Conservation (phyloP, 2,888 invertebrate species). For the Drosophila subsilvestris region DNA sequence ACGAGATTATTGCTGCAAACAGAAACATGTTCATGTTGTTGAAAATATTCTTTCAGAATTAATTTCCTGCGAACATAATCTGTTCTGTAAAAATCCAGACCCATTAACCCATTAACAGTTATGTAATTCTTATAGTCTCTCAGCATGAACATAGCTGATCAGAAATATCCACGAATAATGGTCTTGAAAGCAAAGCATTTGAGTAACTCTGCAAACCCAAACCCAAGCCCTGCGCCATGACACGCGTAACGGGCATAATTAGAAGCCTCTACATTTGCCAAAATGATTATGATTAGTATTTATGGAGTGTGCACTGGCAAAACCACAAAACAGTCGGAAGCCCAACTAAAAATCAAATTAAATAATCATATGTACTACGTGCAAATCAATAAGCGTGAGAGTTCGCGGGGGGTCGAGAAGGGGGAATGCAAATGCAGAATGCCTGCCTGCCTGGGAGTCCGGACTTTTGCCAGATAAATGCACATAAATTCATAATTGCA, state of each 20-base stretch:
- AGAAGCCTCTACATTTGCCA: not conserved
- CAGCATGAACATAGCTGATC: too few species aligned
- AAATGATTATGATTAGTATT: constrained; percentile 32
- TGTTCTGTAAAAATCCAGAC: too few species aligned
- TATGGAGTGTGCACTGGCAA: constrained; percentile 7
- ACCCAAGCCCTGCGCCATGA: too few species aligned
- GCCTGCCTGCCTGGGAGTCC: not conserved
- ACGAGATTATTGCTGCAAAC: too few species aligned
- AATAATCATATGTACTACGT: constrained; percentile 42
- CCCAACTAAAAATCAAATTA: constrained; percentile 54
- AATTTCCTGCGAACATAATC: too few species aligned
- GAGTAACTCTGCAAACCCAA: too few species aligned
- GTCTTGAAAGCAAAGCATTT: too few species aligned
- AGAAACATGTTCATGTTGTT: too few species aligned
- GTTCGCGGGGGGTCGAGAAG: not conserved
- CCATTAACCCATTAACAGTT: too few species aligned
- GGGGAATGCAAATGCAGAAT: not conserved
- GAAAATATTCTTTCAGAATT: too few species aligned
- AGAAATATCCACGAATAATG: too few species aligned
- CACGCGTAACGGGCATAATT: not conserved
- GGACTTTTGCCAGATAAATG: constrained; percentile 14
- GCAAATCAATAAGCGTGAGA: constrained; percentile 30
- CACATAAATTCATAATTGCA: constrained; percentile 77
- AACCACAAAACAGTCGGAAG: constrained; percentile 49
- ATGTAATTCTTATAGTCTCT: too few species aligned